Conservation (phyloP, 2,888 invertebrate species). For the Rotaria macrura region DNA sequence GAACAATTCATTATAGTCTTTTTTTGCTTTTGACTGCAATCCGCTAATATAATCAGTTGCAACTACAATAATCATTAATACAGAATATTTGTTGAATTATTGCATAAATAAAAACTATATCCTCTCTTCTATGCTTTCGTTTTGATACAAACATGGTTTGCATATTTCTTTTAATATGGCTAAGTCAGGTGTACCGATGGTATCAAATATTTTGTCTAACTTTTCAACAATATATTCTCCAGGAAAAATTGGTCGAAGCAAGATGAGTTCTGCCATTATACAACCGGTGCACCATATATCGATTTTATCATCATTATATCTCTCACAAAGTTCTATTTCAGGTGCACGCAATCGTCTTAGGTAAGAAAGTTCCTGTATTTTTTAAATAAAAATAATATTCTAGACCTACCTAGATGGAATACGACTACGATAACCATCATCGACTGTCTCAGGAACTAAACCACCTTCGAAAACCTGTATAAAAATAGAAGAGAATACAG, state of each 20-base stretch:
- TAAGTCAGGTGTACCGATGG: constrained; percentile 72
- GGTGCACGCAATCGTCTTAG: background rate
- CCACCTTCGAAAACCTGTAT: constrained; percentile 87
- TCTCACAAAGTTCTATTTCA: background rate
- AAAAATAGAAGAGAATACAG: background rate
- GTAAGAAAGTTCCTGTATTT: background rate
- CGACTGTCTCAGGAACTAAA: constrained; percentile 61
- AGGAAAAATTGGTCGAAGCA: constrained; percentile 82
- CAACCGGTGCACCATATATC: constrained; percentile 99
- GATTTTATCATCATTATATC: constrained; percentile 55
- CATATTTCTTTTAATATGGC: background rate
- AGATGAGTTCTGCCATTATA: constrained; percentile 92
- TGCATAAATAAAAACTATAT: too few species aligned
- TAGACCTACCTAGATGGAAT: background rate
- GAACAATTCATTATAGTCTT: background rate
- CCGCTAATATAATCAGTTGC: background rate
- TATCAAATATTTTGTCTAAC: constrained; percentile 88
- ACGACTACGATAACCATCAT: background rate
- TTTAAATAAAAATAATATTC: background rate
- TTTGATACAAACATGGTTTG: background rate
- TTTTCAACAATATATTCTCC: constrained; percentile 98
- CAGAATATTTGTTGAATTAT: too few species aligned
- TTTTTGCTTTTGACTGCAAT: background rate
- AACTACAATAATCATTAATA: background rate
- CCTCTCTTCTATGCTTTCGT: too few species aligned